A percentile compares a stretch with the other conserved stretches of the same genome.
These are phyloP conservation scores for Bombyx mori DNA, from an alignment of 1,140 invertebrate species.

Conservation along the genomic window ASM3026992v2 NC_085121.1:10315001-10315500, in stretches of 20 bases:
- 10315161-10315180: slow-evolving; percentile 58
- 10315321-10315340: slow-evolving; percentile 53
- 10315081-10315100: slow-evolving; percentile 52
- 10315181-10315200: slow-evolving; percentile 59
- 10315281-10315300: slow-evolving; percentile 54
- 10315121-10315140: slow-evolving; percentile 55
- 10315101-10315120: slow-evolving; percentile 53
- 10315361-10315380: slow-evolving; percentile 50
- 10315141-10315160: slow-evolving; percentile 66
- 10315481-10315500: no score
- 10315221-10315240: slow-evolving; percentile 46
- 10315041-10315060: slow-evolving; percentile 54
- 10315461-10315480: no score
- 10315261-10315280: slow-evolving; percentile 55
- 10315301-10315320: slow-evolving; percentile 51
- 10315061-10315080: slow-evolving; percentile 54
- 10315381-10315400: slow-evolving; percentile 58
- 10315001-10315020: slow-evolving; percentile 68
- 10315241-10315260: slow-evolving; percentile 61
- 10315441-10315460: no score
- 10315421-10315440: slow-evolving; percentile 20
- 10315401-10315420: slow-evolving; percentile 57
- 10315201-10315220: slow-evolving; percentile 46
- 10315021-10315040: slow-evolving; percentile 58
- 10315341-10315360: slow-evolving; percentile 43